Base-by-base conservation (phyloP, 1,140 invertebrate genomes). In the Magallana gigas region DNA sequence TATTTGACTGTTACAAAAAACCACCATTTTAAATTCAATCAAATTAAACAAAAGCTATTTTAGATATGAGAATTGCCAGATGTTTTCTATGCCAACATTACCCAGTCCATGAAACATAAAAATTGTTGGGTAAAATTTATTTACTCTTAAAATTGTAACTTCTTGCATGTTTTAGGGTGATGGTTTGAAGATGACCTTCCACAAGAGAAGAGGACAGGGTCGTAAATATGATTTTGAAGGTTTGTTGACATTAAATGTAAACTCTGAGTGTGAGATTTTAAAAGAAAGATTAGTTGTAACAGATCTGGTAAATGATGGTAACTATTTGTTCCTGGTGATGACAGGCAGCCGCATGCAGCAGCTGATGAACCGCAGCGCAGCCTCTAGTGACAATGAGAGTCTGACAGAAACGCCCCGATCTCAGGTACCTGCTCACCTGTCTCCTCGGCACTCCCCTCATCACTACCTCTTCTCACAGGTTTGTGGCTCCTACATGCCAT, bases 161-260 rank as follows among this genome's bases (percentile, higher is more conserved):
- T 48, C 0, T 48, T 48, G 36, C 36, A 48, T 48, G 2, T 86
- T 90, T 60, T 87, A 94, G 93, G 91, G 91, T 86, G 94, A 95
- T 83, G 92, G 93, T 36, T 87, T 95, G 81, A 94, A 94, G 87
- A 92, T 95, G 92, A 94, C 92, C 89, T 93, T 94, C 90, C 93
- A 93, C 23, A 94, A 94, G 86, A 89, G 89, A 88, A 89, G 91
- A 81, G 82, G 90, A 87, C 93, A 90, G 88, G 92, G 89, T 90
- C 83, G 93, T 90, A 91, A 97, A 48, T 98, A 98, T 89, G 98
- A 98, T 94, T 84, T 48, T 56, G 58, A 84, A 84, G 60, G 29
- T 84, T 29, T 86, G n/a, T 59, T 16, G 57, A 29, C 57, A 29
- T 16, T 4, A 48, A 48, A 48, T 48, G 36, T 5, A 48, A 48